These are phyloP conservation scores for Otis tarda DNA, from an alignment of 2,113 vertebrate species.

Conservation along the genomic window DNA sequence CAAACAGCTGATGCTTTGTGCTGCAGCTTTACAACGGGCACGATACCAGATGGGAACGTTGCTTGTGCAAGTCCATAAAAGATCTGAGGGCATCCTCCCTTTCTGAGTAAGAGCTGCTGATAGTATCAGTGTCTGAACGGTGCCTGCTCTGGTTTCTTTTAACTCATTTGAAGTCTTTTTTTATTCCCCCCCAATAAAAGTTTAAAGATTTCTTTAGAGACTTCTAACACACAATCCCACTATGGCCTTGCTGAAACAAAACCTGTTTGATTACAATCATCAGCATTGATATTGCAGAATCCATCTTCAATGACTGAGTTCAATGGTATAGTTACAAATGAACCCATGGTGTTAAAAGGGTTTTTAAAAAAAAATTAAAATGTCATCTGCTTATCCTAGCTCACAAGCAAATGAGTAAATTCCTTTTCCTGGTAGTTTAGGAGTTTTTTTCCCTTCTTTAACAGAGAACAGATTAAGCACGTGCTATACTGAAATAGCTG, in stretches of 20 bases:
- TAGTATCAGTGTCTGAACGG: background rate
- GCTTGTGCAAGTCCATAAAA: background rate
- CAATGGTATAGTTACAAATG: background rate
- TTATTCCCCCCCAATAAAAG: background rate
- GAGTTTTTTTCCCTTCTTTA: background rate
- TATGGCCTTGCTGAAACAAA: background rate
- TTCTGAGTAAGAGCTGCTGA: constrained; percentile 9
- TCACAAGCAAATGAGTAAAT: background rate
- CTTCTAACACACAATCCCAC: background rate
- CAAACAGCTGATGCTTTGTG: background rate
- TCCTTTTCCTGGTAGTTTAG: background rate
- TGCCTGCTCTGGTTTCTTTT: background rate
- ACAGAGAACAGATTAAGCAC: background rate
- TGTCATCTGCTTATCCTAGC: background rate
- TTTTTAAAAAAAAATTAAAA: background rate
- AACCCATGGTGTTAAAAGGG: background rate
- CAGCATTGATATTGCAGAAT: background rate
- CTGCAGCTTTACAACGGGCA: background rate
- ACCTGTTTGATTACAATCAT: background rate
- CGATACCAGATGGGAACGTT: background rate
- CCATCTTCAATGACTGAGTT: background rate
- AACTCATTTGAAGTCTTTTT: background rate
- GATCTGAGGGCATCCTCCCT: background rate
- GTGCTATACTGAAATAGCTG: background rate
- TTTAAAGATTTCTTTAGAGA: background rate